These are phyloP conservation scores for Ianthella basta DNA, from an alignment of 37 sponge, comb jelly and placozoan species.

Conservation along the genomic window DNA sequence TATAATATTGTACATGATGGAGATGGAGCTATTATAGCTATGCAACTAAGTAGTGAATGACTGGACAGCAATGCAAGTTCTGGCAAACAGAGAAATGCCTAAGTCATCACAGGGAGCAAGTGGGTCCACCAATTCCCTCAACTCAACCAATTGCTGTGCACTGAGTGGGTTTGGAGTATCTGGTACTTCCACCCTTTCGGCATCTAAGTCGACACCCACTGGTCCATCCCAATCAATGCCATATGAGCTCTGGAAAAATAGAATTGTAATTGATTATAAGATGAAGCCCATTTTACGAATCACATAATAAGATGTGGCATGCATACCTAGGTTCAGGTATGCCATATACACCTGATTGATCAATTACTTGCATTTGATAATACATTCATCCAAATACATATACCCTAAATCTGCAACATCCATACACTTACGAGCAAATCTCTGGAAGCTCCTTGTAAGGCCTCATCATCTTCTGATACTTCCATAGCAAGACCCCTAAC, in stretches of 20 bases:
- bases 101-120: constrained; percentile 3
- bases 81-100: background rate
- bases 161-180: background rate
- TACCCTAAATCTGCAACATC: no score
- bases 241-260: background rate
- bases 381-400: no score
- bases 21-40: no score
- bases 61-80: background rate
- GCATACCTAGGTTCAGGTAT: background rate
- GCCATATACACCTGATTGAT: no score
- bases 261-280: background rate
- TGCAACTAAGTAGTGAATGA: no score
- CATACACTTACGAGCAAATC: constrained; percentile 11
- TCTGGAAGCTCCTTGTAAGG: constrained; percentile 11
- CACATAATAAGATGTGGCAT: background rate
- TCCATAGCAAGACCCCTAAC: background rate
- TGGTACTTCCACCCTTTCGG: background rate
- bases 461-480: background rate
- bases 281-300: background rate
- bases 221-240: constrained; percentile 29
- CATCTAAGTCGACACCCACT: background rate
- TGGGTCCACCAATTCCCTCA: background rate
- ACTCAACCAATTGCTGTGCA: background rate
- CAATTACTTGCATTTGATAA: no score
- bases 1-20: no score